Percentiles rank a stretch among this genome's conserved stretches.
Conservation (phyloP, 1,140 invertebrate genomes). For the Procambarus virginalis region DNA sequence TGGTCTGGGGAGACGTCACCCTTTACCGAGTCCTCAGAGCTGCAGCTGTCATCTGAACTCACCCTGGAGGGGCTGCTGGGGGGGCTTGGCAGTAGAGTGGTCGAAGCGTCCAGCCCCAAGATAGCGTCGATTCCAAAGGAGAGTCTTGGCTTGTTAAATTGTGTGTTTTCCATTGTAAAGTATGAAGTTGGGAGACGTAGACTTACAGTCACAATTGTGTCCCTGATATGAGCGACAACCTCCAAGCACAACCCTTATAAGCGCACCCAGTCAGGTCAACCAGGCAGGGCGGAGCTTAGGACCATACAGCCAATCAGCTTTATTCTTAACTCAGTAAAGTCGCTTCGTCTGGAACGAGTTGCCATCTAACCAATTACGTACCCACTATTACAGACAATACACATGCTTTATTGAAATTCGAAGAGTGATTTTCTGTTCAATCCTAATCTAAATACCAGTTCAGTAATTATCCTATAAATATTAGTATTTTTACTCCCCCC, state of each 20-base stretch:
- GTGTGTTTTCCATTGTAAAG: background rate
- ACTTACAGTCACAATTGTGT: too few species aligned
- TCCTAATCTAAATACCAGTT: too few species aligned
- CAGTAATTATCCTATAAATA: too few species aligned
- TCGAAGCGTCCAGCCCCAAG: background rate
- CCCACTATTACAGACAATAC: too few species aligned
- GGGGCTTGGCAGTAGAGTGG: background rate
- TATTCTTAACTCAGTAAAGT: background rate
- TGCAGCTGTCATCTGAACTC: constrained; percentile 4
- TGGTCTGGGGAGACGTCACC: background rate
- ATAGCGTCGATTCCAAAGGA: constrained; percentile 52
- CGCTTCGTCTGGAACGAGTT: background rate
- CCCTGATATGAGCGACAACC: background rate
- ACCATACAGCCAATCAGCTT: background rate
- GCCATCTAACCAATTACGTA: background rate
- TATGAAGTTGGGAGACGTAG: background rate
- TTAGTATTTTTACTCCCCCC: too few species aligned
- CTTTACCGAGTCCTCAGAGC: background rate
- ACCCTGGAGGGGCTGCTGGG: constrained; percentile 12
- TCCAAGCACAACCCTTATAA: background rate
- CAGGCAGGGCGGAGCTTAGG: background rate
- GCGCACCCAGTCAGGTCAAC: background rate
- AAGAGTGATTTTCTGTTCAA: too few species aligned
- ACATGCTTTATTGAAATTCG: too few species aligned
- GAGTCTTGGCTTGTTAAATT: background rate